Evolutionary conservation across 2,888 invertebrate genomes (phyloP).

Genomic region (Spicauda simplicius): DNA sequence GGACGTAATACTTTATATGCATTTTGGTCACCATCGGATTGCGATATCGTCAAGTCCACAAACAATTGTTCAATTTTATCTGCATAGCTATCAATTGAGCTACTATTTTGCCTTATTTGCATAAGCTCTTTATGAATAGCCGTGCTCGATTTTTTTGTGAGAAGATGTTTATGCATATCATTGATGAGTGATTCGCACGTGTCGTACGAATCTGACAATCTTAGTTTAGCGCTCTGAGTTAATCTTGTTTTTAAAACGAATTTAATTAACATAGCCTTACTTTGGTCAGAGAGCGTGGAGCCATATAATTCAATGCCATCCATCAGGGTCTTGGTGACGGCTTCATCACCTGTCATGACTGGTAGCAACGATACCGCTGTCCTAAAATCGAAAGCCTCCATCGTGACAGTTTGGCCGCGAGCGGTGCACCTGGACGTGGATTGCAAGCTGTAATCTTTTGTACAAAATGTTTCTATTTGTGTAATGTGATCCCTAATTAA

Average conservation of each 20-base stretch:
- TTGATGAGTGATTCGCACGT: conserved; percentile 1
- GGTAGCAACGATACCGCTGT: conserved; percentile 6
- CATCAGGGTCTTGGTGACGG: conserved; percentile 8
- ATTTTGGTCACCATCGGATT: conserved; percentile 37
- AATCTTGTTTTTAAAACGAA: conserved; percentile 4
- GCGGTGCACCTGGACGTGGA: too few species aligned
- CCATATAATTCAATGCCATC: background rate
- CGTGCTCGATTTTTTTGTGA: conserved; percentile 37
- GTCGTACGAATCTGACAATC: background rate
- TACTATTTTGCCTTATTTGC: conserved; percentile 21
- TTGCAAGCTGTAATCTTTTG: too few species aligned
- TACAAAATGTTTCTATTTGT: conserved; percentile 5
- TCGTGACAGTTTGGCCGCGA: too few species aligned
- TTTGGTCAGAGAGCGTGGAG: background rate
- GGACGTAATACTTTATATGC: conserved; percentile 38
- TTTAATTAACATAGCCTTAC: conserved; percentile 13
- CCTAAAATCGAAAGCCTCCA: background rate
- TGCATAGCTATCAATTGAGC: conserved; percentile 32
- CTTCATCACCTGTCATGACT: conserved; percentile 4
- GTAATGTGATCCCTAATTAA: background rate
- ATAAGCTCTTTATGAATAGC: conserved; percentile 28
- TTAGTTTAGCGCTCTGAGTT: conserved; percentile 16
- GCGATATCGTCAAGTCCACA: conserved; percentile 43
- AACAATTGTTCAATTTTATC: conserved; percentile 38
- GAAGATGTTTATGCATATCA: conserved; percentile 35